Percentiles rank a stretch among this genome's conserved stretches.
phyloP scores from a whole-genome alignment of 2,113 vertebrate species.

The Halichoerus grypus region DNA sequence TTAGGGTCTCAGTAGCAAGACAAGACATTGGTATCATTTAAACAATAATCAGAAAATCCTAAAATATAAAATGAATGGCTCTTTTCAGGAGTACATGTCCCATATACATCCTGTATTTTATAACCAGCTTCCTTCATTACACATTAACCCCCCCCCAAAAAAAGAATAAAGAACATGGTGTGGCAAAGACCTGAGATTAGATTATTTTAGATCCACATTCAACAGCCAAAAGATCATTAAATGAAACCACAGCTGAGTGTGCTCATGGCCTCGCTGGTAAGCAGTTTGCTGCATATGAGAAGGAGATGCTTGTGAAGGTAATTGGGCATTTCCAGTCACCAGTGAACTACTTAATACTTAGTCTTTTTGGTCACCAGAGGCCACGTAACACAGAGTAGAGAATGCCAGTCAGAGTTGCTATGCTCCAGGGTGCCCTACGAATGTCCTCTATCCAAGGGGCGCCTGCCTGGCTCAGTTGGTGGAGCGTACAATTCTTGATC shows the following conservation, averaged over 20 bases:
- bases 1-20: background rate
- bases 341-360: constrained; percentile 20
- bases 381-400: background rate
- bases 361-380: background rate
- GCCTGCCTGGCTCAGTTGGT: background rate
- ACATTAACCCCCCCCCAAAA: background rate
- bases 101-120: background rate
- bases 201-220: constrained; percentile 27
- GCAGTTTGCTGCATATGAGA: background rate
- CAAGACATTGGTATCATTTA: constrained; percentile 7
- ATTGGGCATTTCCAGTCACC: background rate
- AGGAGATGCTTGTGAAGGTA: background rate
- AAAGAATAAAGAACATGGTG: background rate
- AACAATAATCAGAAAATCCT: constrained; percentile 29
- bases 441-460: background rate
- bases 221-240: background rate
- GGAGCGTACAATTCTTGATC: background rate
- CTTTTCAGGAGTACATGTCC: background rate
- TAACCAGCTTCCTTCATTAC: background rate
- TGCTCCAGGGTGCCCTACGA: background rate
- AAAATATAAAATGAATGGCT: constrained; percentile 6
- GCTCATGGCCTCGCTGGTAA: background rate
- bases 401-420: background rate
- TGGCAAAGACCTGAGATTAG: background rate
- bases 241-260: background rate